These are phyloP conservation scores for Trissoscelio sp. DNA, from an alignment of 2,888 invertebrate genomes.

Conservation along the genomic window DNA sequence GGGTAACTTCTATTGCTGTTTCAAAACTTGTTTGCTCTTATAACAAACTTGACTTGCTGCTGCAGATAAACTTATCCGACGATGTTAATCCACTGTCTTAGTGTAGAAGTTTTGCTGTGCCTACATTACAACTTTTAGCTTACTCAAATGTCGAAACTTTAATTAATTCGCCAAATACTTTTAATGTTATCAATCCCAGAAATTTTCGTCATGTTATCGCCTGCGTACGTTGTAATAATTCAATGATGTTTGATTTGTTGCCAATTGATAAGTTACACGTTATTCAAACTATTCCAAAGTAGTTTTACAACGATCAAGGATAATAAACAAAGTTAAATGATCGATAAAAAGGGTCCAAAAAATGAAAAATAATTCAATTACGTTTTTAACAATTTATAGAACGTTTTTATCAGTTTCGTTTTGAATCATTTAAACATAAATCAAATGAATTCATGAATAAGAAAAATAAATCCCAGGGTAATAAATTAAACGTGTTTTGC, in stretches of 20 bases:
- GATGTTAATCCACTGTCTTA: conserved; percentile 63
- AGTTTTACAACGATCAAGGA: too few species aligned
- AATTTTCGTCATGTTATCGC: conserved; percentile 20
- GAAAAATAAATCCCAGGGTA: background rate
- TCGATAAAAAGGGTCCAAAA: too few species aligned
- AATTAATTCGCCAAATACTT: conserved; percentile 52
- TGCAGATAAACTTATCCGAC: conserved; percentile 64
- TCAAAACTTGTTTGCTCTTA: conserved; percentile 69
- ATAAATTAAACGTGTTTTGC: conserved; percentile 4
- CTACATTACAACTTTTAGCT: conserved; percentile 64
- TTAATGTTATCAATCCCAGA: conserved; percentile 47
- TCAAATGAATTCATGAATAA: background rate
- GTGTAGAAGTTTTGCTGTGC: conserved; percentile 61
- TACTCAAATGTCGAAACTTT: conserved; percentile 52
- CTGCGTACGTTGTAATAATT: conserved; percentile 1
- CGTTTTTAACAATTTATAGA: too few species aligned
- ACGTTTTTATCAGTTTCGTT: too few species aligned
- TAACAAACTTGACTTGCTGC: conserved; percentile 67
- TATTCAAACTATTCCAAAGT: too few species aligned
- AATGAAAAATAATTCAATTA: background rate
- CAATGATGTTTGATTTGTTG: background rate
- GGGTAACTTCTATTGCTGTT: conserved; percentile 65
- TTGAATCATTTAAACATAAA: background rate
- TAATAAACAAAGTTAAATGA: too few species aligned
- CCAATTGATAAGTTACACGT: too few species aligned